Evolutionary conservation across 2,113 vertebrate species (phyloP), one percentile per base, ranked within the genome.

Genomic region (Scartelaos histophorus): DNA sequence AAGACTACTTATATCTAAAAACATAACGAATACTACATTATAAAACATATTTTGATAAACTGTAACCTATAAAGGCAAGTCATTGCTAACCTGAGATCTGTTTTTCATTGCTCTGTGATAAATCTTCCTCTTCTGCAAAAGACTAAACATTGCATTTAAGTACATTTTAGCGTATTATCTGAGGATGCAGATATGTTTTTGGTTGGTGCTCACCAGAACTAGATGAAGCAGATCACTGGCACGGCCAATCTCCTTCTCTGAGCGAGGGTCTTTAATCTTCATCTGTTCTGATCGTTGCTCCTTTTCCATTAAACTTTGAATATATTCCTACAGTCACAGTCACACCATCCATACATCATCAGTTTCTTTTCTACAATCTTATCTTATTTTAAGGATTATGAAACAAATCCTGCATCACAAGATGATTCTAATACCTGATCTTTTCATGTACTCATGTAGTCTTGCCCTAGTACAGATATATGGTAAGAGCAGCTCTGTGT

Each of bases 201-300:
- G 51, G 19, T 56, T 49, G 24, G 38, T 65, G 38, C 93, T 92
- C 73, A 98, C 96, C 85, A 82, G 92, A 15, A 95, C 85, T 11
- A 91, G 73, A 65, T 91, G 86, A 49, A 95, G 91, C 29, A 97
- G 91, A 38, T 92, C 87, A 5, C 90, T 87, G 21, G 95, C 93
- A 0, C 85, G 92, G 64, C 77, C 70, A 21, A 78, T 88, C 81
- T 97, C 95, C 46, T 95, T 90, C 66, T 93, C 83, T 0, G 90
- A 90, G 72, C 93, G 92, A 76, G 93, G 95, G 25, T 95, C 95
- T 88, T 95, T 97, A 43, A 95, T 57, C 12, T 86, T 89, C 85
- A 93, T 93, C 56, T 95, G 90, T 71, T 94, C 92, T 15, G 89
- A 84, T 13, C 87, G 87, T 70, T 90, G 82, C 83, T 96, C 93